Evolutionary conservation across 2,888 invertebrate species (phyloP).

Genomic region (Leucoma salicis): DNA sequence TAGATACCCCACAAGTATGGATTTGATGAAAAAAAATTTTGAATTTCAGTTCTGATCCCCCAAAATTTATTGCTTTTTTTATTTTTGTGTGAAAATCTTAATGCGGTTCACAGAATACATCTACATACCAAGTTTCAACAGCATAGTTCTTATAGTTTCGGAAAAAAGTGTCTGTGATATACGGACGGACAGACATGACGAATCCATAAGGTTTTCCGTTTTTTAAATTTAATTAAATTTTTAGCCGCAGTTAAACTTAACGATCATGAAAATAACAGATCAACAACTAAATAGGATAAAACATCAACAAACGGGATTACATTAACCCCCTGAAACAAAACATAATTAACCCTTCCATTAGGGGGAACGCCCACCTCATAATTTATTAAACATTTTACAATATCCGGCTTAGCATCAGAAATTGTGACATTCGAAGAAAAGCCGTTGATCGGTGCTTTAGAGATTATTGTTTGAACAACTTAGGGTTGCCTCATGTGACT

Average conservation of each 20-base stretch:
- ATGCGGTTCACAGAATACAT: too few relatives aligned
- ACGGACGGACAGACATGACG: too few relatives aligned
- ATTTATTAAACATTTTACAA: constrained; percentile 40
- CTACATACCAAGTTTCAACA: too few relatives aligned
- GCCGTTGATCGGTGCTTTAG: constrained; percentile 22
- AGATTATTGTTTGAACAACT: not conserved
- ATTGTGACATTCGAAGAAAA: constrained; percentile 32
- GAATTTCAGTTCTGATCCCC: too few relatives aligned
- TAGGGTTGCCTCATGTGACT: not conserved
- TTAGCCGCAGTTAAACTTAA: not conserved
- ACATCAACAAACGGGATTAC: constrained; percentile 31
- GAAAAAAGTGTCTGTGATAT: too few relatives aligned
- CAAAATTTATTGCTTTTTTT: too few relatives aligned
- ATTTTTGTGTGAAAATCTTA: too few relatives aligned
- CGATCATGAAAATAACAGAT: not conserved
- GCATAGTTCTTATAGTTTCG: too few relatives aligned
- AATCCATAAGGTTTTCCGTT: too few relatives aligned
- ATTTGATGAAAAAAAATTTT: too few relatives aligned
- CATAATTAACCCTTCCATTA: constrained; percentile 32
- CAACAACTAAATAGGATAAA: constrained; percentile 7
- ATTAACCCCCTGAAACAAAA: constrained; percentile 31
- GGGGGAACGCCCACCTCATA: constrained; percentile 18
- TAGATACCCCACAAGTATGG: too few relatives aligned
- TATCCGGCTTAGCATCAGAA: constrained; percentile 35
- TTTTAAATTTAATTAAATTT: not conserved